Percentiles rank a stretch among this genome's conserved stretches.
Conservation (phyloP, 2,888 invertebrate species). For the Molorchus minor region DNA sequence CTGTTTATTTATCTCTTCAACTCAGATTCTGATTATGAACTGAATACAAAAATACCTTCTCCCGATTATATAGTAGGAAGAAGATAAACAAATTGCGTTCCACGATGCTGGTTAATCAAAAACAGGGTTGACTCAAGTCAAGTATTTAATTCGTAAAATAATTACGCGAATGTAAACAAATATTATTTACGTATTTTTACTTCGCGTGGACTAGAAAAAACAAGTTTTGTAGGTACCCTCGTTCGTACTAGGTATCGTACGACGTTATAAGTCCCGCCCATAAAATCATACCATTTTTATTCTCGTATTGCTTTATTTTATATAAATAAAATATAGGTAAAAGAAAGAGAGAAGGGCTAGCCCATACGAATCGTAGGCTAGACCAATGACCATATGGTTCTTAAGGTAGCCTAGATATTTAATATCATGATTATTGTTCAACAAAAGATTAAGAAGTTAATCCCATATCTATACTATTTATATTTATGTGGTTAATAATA, state of each 20-base stretch:
- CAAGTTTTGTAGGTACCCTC: not conserved
- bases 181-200: not conserved
- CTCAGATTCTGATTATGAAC: slow-evolving; percentile 2
- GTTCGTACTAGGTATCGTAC: slow-evolving; percentile 14
- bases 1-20: not conserved
- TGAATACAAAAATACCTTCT: slow-evolving; percentile 1
- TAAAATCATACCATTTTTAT: slow-evolving; percentile 31
- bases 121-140: slow-evolving; percentile 2
- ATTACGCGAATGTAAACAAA: slow-evolving; percentile 14
- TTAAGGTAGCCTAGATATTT: too few species aligned
- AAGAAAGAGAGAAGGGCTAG: too few species aligned
- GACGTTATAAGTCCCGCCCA: slow-evolving; percentile 28
- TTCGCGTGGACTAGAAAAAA: not conserved
- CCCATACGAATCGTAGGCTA: too few species aligned
- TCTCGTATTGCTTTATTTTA: not conserved
- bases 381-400: too few species aligned
- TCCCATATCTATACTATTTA: too few species aligned
- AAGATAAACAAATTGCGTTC: slow-evolving; percentile 14
- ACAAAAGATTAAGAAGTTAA: too few species aligned
- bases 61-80: slow-evolving; percentile 10
- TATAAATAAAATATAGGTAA: too few species aligned
- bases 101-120: not conserved
- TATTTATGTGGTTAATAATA: too few species aligned
- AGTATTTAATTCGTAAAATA: not conserved
- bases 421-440: too few species aligned